Conservation (phyloP, 2,113 vertebrate species). For the Cranoglanis bouderius region DNA sequence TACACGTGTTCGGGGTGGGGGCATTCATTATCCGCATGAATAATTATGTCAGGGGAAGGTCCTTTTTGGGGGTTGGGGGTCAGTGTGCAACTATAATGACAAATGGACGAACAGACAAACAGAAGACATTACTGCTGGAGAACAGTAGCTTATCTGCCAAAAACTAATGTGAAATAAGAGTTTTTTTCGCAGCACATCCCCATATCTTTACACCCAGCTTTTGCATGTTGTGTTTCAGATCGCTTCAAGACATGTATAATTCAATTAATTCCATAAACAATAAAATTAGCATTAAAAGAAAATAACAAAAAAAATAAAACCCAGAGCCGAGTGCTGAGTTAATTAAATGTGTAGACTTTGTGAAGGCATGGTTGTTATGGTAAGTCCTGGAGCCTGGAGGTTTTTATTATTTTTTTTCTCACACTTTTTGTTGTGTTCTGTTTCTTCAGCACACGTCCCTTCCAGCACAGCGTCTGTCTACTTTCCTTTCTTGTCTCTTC, state of each 20-base stretch:
- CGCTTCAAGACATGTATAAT: conserved; percentile 52
- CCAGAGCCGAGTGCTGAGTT: conserved; percentile 65
- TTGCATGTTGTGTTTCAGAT: conserved; percentile 43
- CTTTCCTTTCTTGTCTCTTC: not conserved
- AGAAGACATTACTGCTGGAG: not conserved
- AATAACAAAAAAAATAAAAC: conserved; percentile 59
- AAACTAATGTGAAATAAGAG: not conserved
- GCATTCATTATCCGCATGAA: not conserved
- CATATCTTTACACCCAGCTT: conserved; percentile 6
- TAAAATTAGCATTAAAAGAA: conserved; percentile 68
- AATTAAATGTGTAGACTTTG: conserved; percentile 71
- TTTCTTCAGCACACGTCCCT: conserved; percentile 6
- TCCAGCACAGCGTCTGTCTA: conserved; percentile 16
- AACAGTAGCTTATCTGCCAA: not conserved
- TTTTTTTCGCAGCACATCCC: not conserved
- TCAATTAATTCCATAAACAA: conserved; percentile 67
- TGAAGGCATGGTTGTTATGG: conserved; percentile 62
- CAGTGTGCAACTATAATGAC: not conserved
- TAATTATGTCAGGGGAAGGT: not conserved
- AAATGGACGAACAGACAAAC: not conserved
- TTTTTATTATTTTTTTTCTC: not conserved
- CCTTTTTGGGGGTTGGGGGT: not conserved
- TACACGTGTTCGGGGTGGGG: not conserved
- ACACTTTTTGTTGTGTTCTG: not conserved
- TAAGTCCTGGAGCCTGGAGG: conserved; percentile 65